Evolutionary conservation across 2,113 vertebrate genomes (phyloP), one percentile per base, ranked within the genome.

Genomic region (Taxidea taxus): DNA sequence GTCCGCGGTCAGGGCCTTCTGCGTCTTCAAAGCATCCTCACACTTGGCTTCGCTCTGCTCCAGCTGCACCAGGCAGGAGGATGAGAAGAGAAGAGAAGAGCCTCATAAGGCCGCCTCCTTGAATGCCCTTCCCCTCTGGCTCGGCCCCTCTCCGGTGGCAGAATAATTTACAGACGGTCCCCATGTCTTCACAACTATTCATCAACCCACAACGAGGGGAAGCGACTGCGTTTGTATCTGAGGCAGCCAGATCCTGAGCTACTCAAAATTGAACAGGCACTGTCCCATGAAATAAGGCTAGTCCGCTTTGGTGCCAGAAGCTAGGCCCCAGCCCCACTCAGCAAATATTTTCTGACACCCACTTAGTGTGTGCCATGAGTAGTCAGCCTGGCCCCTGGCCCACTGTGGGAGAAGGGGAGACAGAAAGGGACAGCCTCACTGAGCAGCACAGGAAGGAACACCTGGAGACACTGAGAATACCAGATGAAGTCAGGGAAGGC

Each of bases 31-130:
- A 0, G 99, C 99, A 80, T 99, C 99, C 0, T 98, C 97, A 0
- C 99, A 98, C 62, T 98, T 98, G 0, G 98, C 98, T 70, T 99
- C 97, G 0, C 99, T 99, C 91, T 99, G 99, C 96, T 99, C 99
- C 94, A 99, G 98, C 99, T 99, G 94, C 11, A 72, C 29, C 72
- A 44, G 29, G 80, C 25, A 37, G 47, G 83, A 72, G 21, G 12
- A 14, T 1, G 4, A 27, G 21, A 4, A 13, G 31, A 6, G 25
- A 4, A 16, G 29, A 6, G 16, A 29, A 29, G 20, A 77, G 1
- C 97, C 97, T 86, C 0, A 2, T 1, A 44, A 90, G 0, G 15
- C 2, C 27, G 3, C 0, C 0, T 0, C 78, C 31, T 49, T 2
- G 60, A 0, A 1, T 0, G 0, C 0, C 7, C 18, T 0, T 27